A percentile compares a stretch with the other conserved stretches of the same genome.
phyloP scores from a whole-genome alignment of 2,797 vertebrate genomes.

The Sebastes nivosus region DNA sequence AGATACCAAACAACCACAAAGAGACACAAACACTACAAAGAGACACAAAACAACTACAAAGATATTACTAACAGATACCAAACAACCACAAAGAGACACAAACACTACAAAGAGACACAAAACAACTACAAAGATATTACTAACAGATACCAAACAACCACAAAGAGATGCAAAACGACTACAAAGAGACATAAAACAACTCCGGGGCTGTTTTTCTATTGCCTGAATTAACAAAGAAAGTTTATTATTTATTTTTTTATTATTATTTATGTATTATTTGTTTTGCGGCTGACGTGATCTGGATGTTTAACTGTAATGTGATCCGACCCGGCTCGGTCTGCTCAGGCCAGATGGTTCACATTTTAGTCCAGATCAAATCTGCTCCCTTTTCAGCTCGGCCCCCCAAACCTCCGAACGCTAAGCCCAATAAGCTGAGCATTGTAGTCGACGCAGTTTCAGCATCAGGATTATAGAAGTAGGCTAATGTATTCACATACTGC shows the following conservation, averaged over 20 bases:
- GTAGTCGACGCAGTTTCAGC: constrained; percentile 7
- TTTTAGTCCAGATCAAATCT: constrained; percentile 30
- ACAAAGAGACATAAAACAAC: not conserved
- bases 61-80: too few relatives aligned
- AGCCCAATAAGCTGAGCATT: constrained; percentile 60
- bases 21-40: too few relatives aligned
- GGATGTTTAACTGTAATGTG: not conserved
- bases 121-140: too few relatives aligned
- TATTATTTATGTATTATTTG: not conserved
- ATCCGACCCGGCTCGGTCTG: not conserved
- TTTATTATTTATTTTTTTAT: not conserved
- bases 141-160: too few relatives aligned
- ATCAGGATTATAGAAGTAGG: constrained; percentile 68
- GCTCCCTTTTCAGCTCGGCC: not conserved
- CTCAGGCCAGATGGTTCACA: constrained; percentile 57
- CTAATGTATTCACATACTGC: constrained; percentile 62
- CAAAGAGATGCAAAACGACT: too few relatives aligned
- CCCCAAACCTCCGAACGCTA: constrained; percentile 14
- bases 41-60: too few relatives aligned
- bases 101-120: too few relatives aligned
- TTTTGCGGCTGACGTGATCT: not conserved
- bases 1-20: too few relatives aligned
- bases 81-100: too few relatives aligned
- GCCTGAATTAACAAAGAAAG: not conserved
- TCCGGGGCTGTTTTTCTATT: not conserved